A percentile compares a stretch with the other conserved stretches of the same genome.
These are phyloP conservation scores for Atractosteus spatula DNA, from an alignment of 2,113 vertebrate species.

Conservation along the genomic window DNA sequence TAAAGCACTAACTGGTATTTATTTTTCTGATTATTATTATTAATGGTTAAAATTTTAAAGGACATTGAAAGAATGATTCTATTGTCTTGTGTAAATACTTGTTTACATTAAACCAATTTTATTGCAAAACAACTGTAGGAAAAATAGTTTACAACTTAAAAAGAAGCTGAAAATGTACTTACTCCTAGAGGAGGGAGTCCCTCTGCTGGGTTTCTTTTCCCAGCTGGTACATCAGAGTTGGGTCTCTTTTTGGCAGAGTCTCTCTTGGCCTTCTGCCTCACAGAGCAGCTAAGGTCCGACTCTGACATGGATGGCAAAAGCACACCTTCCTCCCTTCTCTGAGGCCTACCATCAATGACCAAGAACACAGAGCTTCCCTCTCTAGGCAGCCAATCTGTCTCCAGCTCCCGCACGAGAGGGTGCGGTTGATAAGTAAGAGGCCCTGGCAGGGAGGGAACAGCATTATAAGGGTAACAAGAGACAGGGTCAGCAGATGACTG, in stretches of 20 bases:
- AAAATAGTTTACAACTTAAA: too few relatives aligned
- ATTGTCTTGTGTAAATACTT: too few relatives aligned
- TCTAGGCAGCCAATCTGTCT: slow-evolving; percentile 59
- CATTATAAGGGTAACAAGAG: slow-evolving; percentile 66
- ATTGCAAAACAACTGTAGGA: too few relatives aligned
- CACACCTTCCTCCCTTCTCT: slow-evolving; percentile 63
- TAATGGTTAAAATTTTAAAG: too few relatives aligned
- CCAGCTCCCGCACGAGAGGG: slow-evolving; percentile 61
- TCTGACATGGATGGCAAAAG: slow-evolving; percentile 86
- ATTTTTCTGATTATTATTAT: too few relatives aligned
- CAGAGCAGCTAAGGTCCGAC: slow-evolving; percentile 81
- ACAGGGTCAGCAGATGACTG: slow-evolving; percentile 64
- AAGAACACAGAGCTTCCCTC: slow-evolving; percentile 46
- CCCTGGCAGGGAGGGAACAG: slow-evolving; percentile 52
- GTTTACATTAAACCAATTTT: too few relatives aligned
- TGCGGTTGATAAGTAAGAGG: slow-evolving; percentile 77
- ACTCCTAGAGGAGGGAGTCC: slow-evolving; percentile 86
- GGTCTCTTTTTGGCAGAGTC: slow-evolving; percentile 84
- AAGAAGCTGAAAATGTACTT: slow-evolving; percentile 51
- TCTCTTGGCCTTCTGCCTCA: slow-evolving; percentile 71
- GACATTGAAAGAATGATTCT: too few relatives aligned
- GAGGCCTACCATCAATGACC: slow-evolving; percentile 49
- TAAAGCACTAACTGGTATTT: too few relatives aligned
- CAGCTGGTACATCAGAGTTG: slow-evolving; percentile 79
- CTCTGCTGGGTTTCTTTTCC: slow-evolving; percentile 80